Base-by-base conservation (phyloP, 1,140 invertebrate species). In the Heliconius congener region DNA sequence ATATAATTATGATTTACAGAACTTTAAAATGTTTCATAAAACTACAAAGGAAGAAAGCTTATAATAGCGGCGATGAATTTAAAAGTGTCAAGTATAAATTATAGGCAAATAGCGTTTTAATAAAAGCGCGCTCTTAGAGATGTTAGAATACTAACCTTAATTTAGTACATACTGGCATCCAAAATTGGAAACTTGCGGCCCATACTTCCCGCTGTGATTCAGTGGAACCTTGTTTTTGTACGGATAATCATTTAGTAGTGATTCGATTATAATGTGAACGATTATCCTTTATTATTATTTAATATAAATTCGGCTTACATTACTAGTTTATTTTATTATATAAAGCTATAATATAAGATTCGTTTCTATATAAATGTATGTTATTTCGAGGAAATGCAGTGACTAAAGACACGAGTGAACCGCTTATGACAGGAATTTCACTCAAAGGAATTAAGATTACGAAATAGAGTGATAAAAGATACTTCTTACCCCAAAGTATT, bases 41-140 rank as follows among this genome's bases (percentile, higher is more conserved):
- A 72, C 37, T 72, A 72, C 37, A 39, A 72, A 39, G 71, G 37
- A 72, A 72, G 34, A 39, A 42, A 50, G 42, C 39, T 73, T 60
- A 80, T 80, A 80, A 78, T 46, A 83, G 76, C 74, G 52, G 76
- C 78, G 73, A 79, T 81, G 71, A 74, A 79, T 76, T 81, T 79
- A 79, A 79, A 83, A 77, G 74, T 71, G 70, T 79, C 72, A 80
- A 73, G 73, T 78, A 80, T 81, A 79, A 83, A 82, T 82, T 84
- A 78, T 80, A 72, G 74, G 60, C 72, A 37, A 81, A 84, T 75
- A 83, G 50, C 55, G 77, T 79, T 81, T 82, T 84, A 82, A 82
- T 82, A 84, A 80, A 80, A 78, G 76, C 71, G 74, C 77, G 74
- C 76, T 81, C 81, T 78, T 79, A 73, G 79, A 73, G 74, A 81